Conservation (phyloP, 92 coral and sea anemone genomes). For the Siderastrea siderea region DNA sequence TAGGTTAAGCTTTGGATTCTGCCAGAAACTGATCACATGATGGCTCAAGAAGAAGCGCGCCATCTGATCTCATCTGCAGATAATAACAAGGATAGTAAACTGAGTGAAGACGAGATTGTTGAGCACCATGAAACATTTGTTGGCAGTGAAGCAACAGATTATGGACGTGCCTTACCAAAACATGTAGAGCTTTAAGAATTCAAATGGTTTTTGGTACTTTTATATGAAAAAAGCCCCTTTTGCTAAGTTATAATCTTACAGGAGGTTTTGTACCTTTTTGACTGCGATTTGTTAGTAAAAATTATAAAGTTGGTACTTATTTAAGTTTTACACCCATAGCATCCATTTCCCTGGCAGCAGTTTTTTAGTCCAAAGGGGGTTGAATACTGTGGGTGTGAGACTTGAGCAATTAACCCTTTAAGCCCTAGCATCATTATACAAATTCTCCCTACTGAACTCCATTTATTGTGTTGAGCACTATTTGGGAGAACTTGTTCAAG, state of each 20-base stretch:
- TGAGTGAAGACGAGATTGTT: slow-evolving; percentile 86
- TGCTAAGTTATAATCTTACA: not conserved
- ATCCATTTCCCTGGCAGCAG: not conserved
- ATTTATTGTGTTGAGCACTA: too few species aligned
- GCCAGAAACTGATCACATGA: slow-evolving; percentile 92
- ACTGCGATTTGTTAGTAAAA: not conserved
- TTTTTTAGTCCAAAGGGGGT: not conserved
- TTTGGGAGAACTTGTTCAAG: too few species aligned
- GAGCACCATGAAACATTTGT: slow-evolving; percentile 94
- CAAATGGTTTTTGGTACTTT: slow-evolving; percentile 8
- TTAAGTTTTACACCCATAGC: not conserved
- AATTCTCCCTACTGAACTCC: too few species aligned
- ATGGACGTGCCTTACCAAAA: slow-evolving; percentile 94
- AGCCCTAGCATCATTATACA: too few species aligned
- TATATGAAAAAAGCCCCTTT: not conserved
- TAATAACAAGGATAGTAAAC: slow-evolving; percentile 92
- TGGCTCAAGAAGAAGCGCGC: slow-evolving; percentile 92
- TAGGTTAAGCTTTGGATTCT: slow-evolving; percentile 90
- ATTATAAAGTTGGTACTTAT: not conserved
- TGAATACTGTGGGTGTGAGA: too few species aligned
- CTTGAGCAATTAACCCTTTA: too few species aligned
- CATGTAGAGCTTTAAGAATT: slow-evolving; percentile 76
- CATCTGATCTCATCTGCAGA: slow-evolving; percentile 88
- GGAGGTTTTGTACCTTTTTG: too few species aligned
- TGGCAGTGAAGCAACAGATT: slow-evolving; percentile 99